Evolutionary conservation across 2,797 vertebrate genomes (phyloP).

Genomic region (Fundulus diaphanus): DNA sequence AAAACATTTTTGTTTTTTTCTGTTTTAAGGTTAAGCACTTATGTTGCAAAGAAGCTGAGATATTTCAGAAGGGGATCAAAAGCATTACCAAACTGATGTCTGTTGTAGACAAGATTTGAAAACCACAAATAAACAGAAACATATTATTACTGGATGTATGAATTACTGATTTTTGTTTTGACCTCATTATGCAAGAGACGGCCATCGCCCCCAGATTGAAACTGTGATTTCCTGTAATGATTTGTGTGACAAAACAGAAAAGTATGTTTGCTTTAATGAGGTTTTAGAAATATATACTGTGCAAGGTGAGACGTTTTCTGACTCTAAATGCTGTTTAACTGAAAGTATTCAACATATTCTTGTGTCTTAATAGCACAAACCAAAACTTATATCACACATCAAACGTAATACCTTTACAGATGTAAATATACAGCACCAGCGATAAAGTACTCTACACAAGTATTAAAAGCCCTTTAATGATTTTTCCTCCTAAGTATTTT

Average conservation of each 20-base stretch:
- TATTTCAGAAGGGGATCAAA: neutral
- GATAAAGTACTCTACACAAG: neutral
- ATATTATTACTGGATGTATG: neutral
- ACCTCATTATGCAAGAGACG: neutral
- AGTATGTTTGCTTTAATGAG: neutral
- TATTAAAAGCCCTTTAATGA: neutral
- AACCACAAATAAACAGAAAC: neutral
- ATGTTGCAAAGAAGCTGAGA: neutral
- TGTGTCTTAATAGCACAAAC: neutral
- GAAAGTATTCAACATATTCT: neutral
- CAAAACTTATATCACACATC: neutral
- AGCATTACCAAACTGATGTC: neutral
- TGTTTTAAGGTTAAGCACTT: neutral
- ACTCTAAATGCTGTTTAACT: conserved; percentile 6
- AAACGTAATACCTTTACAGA: neutral
- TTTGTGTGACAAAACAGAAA: neutral
- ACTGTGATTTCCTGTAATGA: neutral
- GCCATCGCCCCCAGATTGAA: neutral
- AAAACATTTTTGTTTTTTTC: neutral
- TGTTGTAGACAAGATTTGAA: neutral
- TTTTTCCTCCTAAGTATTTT: too few species aligned
- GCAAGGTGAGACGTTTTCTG: conserved; percentile 20
- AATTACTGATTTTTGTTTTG: neutral
- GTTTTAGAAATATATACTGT: neutral
- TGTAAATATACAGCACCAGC: neutral